Evolutionary conservation across 2,797 vertebrate genomes (phyloP), one percentile per base, ranked within the genome.

Genomic region (Hapalemur alaotrensis): DNA sequence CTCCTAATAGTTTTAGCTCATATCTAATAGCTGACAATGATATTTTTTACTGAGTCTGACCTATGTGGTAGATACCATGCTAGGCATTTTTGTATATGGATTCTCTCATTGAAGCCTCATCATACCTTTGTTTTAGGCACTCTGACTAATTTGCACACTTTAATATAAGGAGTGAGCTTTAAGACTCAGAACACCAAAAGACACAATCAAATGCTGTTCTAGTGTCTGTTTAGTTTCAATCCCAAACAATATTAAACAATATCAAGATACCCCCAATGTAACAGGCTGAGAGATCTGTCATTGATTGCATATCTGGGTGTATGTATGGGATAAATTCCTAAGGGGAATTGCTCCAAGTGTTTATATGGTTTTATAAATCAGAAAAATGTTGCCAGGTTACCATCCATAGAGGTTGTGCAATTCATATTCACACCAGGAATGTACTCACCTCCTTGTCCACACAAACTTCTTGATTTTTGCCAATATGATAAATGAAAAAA

Each of bases 1-100:
- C 17, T 86, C 41, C 93, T 92, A 73, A 89, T 43, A 83, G 57
- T 48, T 79, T 95, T 92, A 52, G 25, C 76, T 81, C 50, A n/a
- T 41, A 87, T 25, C 22, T 61, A 86, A 89, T 86, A 91, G 41
- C 48, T 81, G 89, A 52, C 18, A 84, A 87, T 67, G 48, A 59
- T n/a, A 14, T 41, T 8, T 9, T 94, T 79, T 35, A 54, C 18
- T 59, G 22, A 89, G 67, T 17, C 35, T 20, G 0, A n/a, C 67
- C 30, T 75, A 80, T 43, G 38, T 86, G 41, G 28, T 43, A 67
- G 30, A 92, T 9, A 41, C 54, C 11, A 50, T 43, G 11, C 38
- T 90, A 35, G 4, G 13, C 7, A 72, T 32, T 93, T 69, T 54
- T 23, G 7, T 15, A 1, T 48, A 18, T 4, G 32, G 11, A 25